These are phyloP conservation scores for Nephrotoma guestfalica DNA, from an alignment of 2,888 invertebrate genomes.

Conservation along the genomic window DNA sequence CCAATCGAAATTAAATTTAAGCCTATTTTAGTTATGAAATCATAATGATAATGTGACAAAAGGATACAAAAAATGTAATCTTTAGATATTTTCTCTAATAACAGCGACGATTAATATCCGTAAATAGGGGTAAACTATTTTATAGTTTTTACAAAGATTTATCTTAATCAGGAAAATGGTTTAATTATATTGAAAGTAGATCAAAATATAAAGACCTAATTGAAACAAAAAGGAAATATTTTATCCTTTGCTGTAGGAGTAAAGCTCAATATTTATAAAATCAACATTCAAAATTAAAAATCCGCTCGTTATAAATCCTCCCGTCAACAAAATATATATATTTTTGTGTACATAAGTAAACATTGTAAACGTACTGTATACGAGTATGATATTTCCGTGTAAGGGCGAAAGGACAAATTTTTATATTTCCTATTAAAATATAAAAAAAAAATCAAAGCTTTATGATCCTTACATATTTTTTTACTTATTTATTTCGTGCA, in stretches of 20 bases:
- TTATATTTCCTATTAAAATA: neutral
- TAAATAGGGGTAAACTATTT: neutral
- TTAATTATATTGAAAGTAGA: neutral
- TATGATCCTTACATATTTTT: neutral
- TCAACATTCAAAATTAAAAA: neutral
- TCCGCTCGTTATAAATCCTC: neutral
- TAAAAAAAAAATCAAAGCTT: neutral
- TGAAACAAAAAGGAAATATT: neutral
- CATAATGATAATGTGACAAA: neutral
- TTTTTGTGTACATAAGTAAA: neutral
- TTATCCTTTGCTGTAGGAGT: neutral
- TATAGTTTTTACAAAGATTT: neutral
- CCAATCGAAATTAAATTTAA: neutral
- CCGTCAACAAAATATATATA: neutral
- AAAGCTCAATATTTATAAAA: neutral
- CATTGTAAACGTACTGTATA: neutral
- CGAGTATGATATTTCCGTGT: neutral
- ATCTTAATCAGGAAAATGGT: neutral
- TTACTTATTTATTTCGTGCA: slow-evolving; percentile 4
- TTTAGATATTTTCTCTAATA: neutral
- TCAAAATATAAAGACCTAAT: too few species aligned
- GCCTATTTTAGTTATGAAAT: neutral
- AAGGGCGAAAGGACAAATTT: neutral
- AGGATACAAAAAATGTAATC: neutral
- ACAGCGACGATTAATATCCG: neutral